phyloP scores from a whole-genome alignment of 1,140 invertebrate species.

The Drosophila nigromelanica region DNA sequence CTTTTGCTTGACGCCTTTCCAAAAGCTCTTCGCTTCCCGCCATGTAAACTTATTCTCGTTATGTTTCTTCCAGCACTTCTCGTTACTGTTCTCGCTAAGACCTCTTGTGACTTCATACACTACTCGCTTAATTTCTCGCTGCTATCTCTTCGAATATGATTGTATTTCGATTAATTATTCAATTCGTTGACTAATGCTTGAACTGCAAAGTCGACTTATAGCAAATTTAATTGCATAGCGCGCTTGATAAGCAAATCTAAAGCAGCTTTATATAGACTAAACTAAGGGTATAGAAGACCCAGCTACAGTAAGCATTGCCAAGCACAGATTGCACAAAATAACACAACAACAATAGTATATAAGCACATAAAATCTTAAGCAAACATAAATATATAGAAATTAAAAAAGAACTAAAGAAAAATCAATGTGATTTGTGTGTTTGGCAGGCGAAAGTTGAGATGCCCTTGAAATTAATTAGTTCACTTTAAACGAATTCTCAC shows the following conservation, averaged over 20 bases:
- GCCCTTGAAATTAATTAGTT: slow-evolving; percentile 68
- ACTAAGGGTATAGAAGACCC: not conserved
- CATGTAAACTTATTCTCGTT: too few relatives aligned
- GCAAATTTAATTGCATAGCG: slow-evolving; percentile 44
- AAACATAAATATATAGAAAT: not conserved
- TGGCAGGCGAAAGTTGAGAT: slow-evolving; percentile 37
- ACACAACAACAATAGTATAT: not conserved
- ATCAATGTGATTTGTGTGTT: slow-evolving; percentile 8
- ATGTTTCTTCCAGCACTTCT: too few relatives aligned
- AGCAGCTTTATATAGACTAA: not conserved
- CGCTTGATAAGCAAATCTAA: slow-evolving; percentile 28
- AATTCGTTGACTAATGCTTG: slow-evolving; percentile 61
- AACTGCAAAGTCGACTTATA: slow-evolving; percentile 31
- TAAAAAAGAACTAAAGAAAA: not conserved
- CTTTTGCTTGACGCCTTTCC: not conserved
- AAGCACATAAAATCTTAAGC: not conserved
- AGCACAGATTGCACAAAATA: not conserved
- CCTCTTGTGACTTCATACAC: too few relatives aligned
- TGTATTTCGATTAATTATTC: not conserved
- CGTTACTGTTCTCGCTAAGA: too few relatives aligned
- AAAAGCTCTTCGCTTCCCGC: too few relatives aligned
- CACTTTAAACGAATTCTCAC: slow-evolving; percentile 44
- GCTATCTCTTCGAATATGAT: too few relatives aligned
- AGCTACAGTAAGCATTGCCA: slow-evolving; percentile 12
- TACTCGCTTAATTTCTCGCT: too few relatives aligned